A percentile compares a stretch with the other conserved stretches of the same genome.
Evolutionary conservation across 2,113 vertebrate species (phyloP).

Genomic region (Xiphias gladius): DNA sequence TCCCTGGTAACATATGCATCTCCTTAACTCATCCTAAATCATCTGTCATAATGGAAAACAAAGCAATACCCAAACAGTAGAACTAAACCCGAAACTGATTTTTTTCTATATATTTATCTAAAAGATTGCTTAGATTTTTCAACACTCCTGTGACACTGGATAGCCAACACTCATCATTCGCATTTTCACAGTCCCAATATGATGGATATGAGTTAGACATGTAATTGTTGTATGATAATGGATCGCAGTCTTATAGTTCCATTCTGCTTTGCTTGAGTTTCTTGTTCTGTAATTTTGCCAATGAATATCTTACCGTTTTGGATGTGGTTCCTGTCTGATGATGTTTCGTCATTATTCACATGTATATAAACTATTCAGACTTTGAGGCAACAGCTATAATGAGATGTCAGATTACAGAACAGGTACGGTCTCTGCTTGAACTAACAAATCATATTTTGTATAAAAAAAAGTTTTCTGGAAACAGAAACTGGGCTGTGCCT

Average conservation of each 20-base stretch:
- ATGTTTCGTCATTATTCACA: not conserved
- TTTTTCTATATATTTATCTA: not conserved
- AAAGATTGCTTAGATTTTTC: not conserved
- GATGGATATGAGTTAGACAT: not conserved
- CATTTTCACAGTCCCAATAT: not conserved
- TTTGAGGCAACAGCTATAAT: not conserved
- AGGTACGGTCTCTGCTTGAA: not conserved
- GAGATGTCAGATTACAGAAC: not conserved
- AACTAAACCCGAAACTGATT: not conserved
- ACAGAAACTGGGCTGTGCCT: not conserved
- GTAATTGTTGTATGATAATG: not conserved
- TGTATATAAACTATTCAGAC: not conserved
- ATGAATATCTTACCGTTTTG: not conserved
- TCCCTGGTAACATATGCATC: slow-evolving; percentile 37
- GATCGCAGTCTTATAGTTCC: not conserved
- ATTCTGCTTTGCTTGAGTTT: no score
- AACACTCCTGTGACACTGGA: not conserved
- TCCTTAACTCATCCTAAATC: slow-evolving; percentile 34
- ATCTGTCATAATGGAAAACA: slow-evolving; percentile 24
- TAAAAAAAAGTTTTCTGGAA: not conserved
- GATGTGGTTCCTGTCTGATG: not conserved
- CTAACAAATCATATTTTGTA: not conserved
- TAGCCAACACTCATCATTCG: not conserved
- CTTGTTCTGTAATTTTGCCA: not conserved
- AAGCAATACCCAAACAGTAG: not conserved